These are phyloP conservation scores for Balanococcus diminutus DNA, from an alignment of 2,888 invertebrate species.

Conservation along the genomic window DNA sequence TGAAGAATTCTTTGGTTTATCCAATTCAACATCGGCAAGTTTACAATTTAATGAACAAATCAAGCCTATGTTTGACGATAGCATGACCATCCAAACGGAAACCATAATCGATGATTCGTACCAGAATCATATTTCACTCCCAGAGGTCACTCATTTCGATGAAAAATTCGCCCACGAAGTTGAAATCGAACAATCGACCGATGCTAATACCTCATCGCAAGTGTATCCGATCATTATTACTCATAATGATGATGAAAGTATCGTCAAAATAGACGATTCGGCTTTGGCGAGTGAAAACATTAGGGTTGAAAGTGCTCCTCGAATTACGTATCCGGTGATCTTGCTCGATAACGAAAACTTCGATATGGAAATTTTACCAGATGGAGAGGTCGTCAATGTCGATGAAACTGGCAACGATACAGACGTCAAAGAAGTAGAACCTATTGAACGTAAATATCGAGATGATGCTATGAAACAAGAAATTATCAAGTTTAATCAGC, in stretches of 20 bases:
- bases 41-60: background rate
- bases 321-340: background rate
- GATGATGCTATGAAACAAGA: background rate
- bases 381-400: background rate
- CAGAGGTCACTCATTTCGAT: background rate
- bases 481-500: background rate
- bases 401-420: background rate
- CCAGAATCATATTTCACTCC: background rate
- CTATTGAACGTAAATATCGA: background rate
- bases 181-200: background rate
- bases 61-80: background rate
- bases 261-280: background rate
- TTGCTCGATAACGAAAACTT: background rate
- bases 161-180: background rate
- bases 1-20: constrained; percentile 20
- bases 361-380: background rate
- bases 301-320: background rate
- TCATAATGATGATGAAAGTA: background rate
- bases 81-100: background rate
- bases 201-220: background rate
- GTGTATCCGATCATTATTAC: background rate
- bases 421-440: background rate
- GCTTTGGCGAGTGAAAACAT: too few species aligned
- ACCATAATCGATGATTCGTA: background rate
- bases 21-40: background rate